Conservation (phyloP, 1,140 invertebrate genomes). For the Drosophila melanica region DNA sequence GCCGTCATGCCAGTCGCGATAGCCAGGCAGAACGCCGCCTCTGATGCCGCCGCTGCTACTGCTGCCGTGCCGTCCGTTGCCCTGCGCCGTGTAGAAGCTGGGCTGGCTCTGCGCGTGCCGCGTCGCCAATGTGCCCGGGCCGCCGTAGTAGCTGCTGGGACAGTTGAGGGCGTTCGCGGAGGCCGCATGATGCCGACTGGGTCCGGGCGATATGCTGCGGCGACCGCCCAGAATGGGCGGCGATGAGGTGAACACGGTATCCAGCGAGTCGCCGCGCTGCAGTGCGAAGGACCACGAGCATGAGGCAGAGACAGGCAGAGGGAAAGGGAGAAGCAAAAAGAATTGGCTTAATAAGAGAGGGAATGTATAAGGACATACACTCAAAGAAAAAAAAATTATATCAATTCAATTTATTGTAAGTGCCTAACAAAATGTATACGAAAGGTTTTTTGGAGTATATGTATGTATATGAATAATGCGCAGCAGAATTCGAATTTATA, state of each 20-base stretch:
- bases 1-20: conserved; percentile 55
- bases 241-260: conserved; percentile 86
- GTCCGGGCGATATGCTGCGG: conserved; percentile 64
- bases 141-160: conserved; percentile 67
- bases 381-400: too few species aligned
- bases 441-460: too few species aligned
- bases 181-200: conserved; percentile 66
- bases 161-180: conserved; percentile 70
- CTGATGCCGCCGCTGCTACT: conserved; percentile 1
- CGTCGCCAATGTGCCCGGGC: conserved; percentile 53
- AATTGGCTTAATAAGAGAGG: too few species aligned
- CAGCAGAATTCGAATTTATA: too few species aligned
- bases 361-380: too few species aligned
- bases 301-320: too few species aligned
- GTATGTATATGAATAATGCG: too few species aligned
- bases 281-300: too few species aligned
- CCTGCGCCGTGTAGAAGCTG: conserved; percentile 62
- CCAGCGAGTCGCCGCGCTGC: conserved; percentile 86
- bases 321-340: too few species aligned
- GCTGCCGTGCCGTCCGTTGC: conserved; percentile 52
- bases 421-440: too few species aligned
- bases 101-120: conserved; percentile 71
- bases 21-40: conserved; percentile 23
- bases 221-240: conserved; percentile 82
- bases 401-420: too few species aligned